Conservation (phyloP, 2,113 vertebrate genomes). For the Blennius ocellaris region DNA sequence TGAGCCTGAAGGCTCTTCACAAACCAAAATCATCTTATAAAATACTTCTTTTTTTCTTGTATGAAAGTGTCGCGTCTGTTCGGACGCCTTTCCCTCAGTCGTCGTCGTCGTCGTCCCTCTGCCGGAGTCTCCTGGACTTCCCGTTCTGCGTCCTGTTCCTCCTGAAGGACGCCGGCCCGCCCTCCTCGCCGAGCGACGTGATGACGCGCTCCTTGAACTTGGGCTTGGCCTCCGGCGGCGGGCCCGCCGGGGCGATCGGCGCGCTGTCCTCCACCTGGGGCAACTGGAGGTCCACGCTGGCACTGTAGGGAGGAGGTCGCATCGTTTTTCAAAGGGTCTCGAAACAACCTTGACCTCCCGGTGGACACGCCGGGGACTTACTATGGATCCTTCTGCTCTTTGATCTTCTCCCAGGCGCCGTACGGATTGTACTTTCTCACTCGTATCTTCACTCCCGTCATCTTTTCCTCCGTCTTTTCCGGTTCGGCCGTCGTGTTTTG, state of each 20-base stretch:
- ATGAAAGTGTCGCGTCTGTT: no score
- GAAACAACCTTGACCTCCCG: no score
- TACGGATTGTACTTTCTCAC: constrained; percentile 84
- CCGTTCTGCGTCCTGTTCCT: constrained; percentile 93
- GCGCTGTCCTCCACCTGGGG: constrained; percentile 82
- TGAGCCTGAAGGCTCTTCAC: no score
- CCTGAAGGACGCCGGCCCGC: constrained; percentile 87
- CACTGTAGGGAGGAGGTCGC: constrained; percentile 69
- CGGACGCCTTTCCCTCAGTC: constrained; percentile 40
- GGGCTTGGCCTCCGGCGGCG: constrained; percentile 81
- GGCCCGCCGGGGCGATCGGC: constrained; percentile 46
- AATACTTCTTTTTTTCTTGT: no score
- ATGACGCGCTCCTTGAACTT: constrained; percentile 95
- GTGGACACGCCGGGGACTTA: constrained; percentile 75
- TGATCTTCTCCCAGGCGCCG: constrained; percentile 89
- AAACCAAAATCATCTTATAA: no score
- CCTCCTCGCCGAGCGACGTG: constrained; percentile 89
- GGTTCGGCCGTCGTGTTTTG: constrained; percentile 27
- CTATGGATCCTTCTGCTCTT: constrained; percentile 83
- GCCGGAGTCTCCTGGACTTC: constrained; percentile 91
- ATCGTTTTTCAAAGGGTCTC: no score
- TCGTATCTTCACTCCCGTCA: not conserved
- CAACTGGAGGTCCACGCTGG: constrained; percentile 91
- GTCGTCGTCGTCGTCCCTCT: constrained; percentile 89
- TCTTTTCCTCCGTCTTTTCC: constrained; percentile 34